phyloP scores from a whole-genome alignment of 2,797 vertebrate species.

The Nannoperca australis region DNA sequence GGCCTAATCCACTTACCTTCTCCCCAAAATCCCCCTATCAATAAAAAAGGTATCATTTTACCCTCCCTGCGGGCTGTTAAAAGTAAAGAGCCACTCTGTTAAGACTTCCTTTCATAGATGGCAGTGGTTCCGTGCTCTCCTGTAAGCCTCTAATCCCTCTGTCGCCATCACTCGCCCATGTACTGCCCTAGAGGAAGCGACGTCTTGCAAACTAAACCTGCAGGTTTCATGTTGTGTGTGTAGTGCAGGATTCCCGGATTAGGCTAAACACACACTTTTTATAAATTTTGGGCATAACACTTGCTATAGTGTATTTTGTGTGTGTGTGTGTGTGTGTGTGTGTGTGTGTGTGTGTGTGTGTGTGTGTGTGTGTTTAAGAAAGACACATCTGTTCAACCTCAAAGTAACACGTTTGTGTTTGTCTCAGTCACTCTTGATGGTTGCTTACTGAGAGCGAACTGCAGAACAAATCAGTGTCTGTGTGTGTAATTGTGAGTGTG shows the following conservation, averaged over 20 bases:
- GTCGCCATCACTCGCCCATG: constrained; percentile 80
- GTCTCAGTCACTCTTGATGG: constrained; percentile 67
- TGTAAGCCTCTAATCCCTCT: constrained; percentile 83
- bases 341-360: constrained; percentile 36
- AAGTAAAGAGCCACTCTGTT: constrained; percentile 77
- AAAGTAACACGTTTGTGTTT: constrained; percentile 58
- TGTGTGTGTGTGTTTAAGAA: constrained; percentile 43
- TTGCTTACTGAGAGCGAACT: constrained; percentile 71
- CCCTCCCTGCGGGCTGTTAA: constrained; percentile 71
- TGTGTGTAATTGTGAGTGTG: constrained; percentile 50
- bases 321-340: constrained; percentile 27
- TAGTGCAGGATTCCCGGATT: constrained; percentile 68
- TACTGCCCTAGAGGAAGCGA: constrained; percentile 71
- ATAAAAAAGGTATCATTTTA: constrained; percentile 81
- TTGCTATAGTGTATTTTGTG: constrained; percentile 29
- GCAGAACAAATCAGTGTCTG: constrained; percentile 75
- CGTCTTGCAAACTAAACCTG: constrained; percentile 76
- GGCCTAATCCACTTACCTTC: constrained; percentile 77
- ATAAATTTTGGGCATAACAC: constrained; percentile 50
- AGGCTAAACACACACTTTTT: constrained; percentile 69
- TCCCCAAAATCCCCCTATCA: constrained; percentile 72
- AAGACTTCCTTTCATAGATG: constrained; percentile 82
- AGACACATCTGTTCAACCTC: constrained; percentile 52
- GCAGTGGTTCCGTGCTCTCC: constrained; percentile 73
- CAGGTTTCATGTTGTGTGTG: constrained; percentile 70